Conservation (phyloP, 2,797 vertebrate species). For the Pelochelys cantorii region DNA sequence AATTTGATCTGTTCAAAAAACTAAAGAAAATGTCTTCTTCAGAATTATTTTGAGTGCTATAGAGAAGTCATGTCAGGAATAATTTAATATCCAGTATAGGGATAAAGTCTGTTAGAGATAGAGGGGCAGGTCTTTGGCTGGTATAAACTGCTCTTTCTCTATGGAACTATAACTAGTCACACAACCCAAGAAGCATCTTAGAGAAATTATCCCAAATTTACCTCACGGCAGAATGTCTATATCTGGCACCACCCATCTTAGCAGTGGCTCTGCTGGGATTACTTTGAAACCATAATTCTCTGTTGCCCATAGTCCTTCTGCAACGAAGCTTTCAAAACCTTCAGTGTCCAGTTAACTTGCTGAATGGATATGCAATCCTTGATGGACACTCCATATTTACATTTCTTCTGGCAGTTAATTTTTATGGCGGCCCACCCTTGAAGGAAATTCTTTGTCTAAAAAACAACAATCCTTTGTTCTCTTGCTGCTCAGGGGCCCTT, state of each 20-base stretch:
- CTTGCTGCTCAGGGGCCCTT: neutral
- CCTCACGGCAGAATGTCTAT: neutral
- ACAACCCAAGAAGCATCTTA: neutral
- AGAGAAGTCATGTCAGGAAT: neutral
- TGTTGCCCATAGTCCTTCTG: neutral
- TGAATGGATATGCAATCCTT: neutral
- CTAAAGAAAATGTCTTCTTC: too few species aligned
- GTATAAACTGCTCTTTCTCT: neutral
- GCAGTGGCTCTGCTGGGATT: neutral
- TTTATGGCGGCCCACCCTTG: neutral
- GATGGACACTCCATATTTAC: constrained; percentile 22
- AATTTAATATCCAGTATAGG: neutral
- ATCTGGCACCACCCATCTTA: constrained; percentile 1
- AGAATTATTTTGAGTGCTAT: too few species aligned
- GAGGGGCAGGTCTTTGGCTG: neutral
- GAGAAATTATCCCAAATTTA: constrained; percentile 8
- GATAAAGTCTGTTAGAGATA: neutral
- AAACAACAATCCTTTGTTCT: neutral
- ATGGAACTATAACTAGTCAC: neutral
- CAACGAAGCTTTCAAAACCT: neutral
- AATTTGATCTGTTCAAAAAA: too few species aligned
- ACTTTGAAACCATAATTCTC: constrained; percentile 18
- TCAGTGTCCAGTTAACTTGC: constrained; percentile 2
- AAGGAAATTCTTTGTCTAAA: neutral
- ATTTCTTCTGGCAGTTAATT: neutral